phyloP scores from a whole-genome alignment of 2,113 vertebrate genomes.

The Dipodomys ordii region DNA sequence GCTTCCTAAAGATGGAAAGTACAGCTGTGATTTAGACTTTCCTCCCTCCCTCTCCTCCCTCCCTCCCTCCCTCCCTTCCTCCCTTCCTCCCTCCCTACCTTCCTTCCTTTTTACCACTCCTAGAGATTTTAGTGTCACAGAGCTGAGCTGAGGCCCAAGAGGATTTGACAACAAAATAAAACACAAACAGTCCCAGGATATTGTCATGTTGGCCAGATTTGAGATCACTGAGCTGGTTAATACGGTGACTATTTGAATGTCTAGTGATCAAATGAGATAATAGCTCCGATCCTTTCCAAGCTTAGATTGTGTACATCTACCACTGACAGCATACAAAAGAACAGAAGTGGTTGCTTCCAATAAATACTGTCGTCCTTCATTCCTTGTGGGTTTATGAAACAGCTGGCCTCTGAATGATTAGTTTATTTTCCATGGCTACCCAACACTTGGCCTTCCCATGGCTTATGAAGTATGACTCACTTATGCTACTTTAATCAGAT shows the following conservation, averaged over 20 bases:
- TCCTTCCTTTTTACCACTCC: neutral
- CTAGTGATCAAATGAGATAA: neutral
- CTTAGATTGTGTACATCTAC: neutral
- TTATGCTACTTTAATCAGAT: conserved; percentile 53
- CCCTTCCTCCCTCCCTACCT: no score
- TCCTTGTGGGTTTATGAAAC: neutral
- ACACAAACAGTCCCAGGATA: neutral
- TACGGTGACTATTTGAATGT: neutral
- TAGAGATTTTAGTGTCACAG: neutral
- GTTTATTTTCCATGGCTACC: conserved; percentile 52
- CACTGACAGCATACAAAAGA: neutral
- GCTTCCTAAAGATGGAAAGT: neutral
- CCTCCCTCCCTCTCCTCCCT: no score
- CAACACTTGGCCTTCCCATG: conserved; percentile 3
- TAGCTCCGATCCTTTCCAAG: neutral
- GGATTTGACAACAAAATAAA: neutral
- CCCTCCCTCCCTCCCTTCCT: no score
- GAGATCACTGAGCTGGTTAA: neutral
- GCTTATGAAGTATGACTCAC: conserved; percentile 47
- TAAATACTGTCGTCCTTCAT: neutral
- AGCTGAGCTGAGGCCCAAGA: neutral
- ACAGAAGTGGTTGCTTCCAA: neutral
- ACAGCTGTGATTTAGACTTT: neutral
- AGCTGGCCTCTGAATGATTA: conserved; percentile 37
- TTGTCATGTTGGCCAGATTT: neutral